Base-by-base conservation (phyloP, 1,140 invertebrate species). In the Ectropis grisescens region DNA sequence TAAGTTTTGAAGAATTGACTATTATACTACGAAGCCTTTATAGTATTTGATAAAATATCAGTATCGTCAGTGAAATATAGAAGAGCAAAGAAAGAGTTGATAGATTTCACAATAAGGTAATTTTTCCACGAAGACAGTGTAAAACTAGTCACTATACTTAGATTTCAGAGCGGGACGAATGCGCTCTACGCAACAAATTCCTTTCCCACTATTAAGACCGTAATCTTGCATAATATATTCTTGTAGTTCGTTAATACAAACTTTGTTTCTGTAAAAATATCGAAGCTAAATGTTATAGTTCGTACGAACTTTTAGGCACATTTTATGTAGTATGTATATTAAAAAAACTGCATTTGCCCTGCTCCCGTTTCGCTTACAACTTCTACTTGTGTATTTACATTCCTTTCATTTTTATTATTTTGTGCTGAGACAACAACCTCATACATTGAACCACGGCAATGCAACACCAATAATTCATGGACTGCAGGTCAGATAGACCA, bases 251-350 rank as follows among this genome's bases (percentile, higher is more conserved):
- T n/a, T n/a, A n/a, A 40, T 47, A 53, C 31, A 31, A 42, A 36
- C 37, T 44, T 45, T 38, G 41, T 41, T 36, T 39, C 42, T 48
- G 41, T 45, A 53, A 41, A 58, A 59, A 44, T 45, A 60, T 55
- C 42, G 50, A 66, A 61, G 58, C 59, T 68, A 58, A 64, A 44
- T 55, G 45, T 58, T 46, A 55, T 45, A 50, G 59, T 58, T 25
- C 46, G 39, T 42, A 31, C 13, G 39, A 60, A 62, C 64, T 61
- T 58, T 64, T 66, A 74, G 69, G 66, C 66, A 74, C 66, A 68
- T 66, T 62, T 58, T 60, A 62, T 59, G 37, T 4, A 43, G 56
- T 60, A 62, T 59, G 37, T 4, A 43, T 43, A 36, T 46, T 47
- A 41, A 25, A 30, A 37, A 43, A 34, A 36, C 38, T 46, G 52